Evolutionary conservation across 2,797 vertebrate genomes (phyloP).

Genomic region (Octomys mimax): DNA sequence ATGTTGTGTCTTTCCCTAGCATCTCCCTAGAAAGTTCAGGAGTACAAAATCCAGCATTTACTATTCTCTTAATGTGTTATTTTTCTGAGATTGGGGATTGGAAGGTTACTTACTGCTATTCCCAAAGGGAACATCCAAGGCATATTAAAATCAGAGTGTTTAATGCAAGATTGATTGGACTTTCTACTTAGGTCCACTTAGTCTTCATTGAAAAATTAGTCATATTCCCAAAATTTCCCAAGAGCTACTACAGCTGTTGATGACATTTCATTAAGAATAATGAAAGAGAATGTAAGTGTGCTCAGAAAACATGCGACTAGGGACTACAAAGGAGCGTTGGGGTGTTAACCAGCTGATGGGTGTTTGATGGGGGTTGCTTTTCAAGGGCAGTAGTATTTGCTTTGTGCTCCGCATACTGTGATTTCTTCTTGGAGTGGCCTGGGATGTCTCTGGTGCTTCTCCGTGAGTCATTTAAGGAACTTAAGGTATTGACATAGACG

Average conservation of each 20-base stretch:
- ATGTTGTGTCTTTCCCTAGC: background rate
- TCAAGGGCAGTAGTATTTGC: fast-evolving
- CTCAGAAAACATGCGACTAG: background rate
- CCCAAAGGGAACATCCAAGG: background rate
- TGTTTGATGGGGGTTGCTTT: background rate
- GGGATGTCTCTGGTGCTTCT: background rate
- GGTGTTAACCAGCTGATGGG: background rate
- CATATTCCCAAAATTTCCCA: background rate
- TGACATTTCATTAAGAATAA: conserved; percentile 29
- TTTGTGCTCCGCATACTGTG: background rate
- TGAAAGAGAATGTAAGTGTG: background rate
- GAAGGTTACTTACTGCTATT: background rate
- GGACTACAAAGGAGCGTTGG: fast-evolving
- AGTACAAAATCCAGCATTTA: background rate
- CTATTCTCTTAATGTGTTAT: background rate
- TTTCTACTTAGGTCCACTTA: background rate
- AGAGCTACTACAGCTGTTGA: background rate
- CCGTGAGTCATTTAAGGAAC: background rate
- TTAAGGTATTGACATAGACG: background rate
- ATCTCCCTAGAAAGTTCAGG: background rate
- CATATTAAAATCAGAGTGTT: background rate
- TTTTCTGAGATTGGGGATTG: background rate
- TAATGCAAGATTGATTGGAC: background rate
- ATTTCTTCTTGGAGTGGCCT: background rate
- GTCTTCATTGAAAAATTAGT: background rate